Evolutionary conservation across 2,797 vertebrate species (phyloP).

Genomic region (Sebastes taczanowskii): DNA sequence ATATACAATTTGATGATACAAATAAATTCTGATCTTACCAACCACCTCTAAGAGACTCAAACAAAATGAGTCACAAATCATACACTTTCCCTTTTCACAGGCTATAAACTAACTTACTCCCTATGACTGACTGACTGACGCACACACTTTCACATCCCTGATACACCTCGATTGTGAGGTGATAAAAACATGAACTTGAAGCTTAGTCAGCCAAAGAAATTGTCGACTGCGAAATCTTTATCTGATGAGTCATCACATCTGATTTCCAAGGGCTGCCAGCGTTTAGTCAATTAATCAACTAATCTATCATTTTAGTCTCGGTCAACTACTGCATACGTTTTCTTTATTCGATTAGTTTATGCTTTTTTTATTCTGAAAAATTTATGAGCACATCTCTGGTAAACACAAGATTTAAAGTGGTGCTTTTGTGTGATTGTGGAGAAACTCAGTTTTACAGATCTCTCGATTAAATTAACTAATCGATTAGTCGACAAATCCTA

Average conservation of each 20-base stretch:
- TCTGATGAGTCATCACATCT: background rate
- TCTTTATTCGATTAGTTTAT: too few species aligned
- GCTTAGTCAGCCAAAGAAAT: slow-evolving; percentile 11
- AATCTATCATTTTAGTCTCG: background rate
- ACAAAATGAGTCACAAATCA: background rate
- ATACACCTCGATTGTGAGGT: background rate
- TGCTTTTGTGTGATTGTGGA: too few species aligned
- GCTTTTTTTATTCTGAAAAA: too few species aligned
- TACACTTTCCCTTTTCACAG: background rate
- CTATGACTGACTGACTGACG: too few species aligned
- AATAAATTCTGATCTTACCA: background rate
- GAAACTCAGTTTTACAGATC: too few species aligned
- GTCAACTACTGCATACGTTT: background rate
- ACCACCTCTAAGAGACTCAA: too few species aligned
- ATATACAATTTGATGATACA: background rate
- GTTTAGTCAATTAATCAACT: too few species aligned
- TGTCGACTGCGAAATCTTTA: background rate
- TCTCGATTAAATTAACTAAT: too few species aligned
- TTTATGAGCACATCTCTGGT: too few species aligned
- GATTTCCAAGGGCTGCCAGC: background rate
- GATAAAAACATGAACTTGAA: background rate
- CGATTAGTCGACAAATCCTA: too few species aligned
- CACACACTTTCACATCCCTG: background rate
- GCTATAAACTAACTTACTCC: background rate
- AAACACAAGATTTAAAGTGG: too few species aligned